Evolutionary conservation across 2,797 vertebrate species (phyloP), one percentile per base, ranked within the genome.

Genomic region (Helostoma temminkii): DNA sequence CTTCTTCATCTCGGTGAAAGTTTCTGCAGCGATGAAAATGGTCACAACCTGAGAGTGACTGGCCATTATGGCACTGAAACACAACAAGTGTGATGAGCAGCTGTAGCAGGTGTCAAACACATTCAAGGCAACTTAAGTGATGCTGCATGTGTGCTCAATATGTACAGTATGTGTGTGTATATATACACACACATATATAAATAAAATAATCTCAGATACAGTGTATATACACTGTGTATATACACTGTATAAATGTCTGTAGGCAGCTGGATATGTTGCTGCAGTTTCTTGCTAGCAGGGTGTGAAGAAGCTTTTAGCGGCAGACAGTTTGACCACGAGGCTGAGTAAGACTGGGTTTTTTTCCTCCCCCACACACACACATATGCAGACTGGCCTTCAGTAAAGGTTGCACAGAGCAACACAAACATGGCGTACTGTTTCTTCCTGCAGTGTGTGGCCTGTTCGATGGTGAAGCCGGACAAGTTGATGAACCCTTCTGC

Each of bases 401-500:
- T 16, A 3, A 22, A 3, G 7, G 28, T 5, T 2, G 4, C 19
- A 21, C 15, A n/a, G 15, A 26, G 3, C 1, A 9, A 7, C 18
- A 18, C 8, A 18, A 63, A 22, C 36, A 22, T 0, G 26, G 21
- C 45, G 0, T 75, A 85, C 83, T 82, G 71, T 52, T 80, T 85
- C 71, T 41, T 85, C 46, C 37, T 46, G 83, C 57, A 32, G 6
- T 49, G 34, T 30, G 19, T 78, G 61, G 57, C 64, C 65, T 45
- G 52, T 24, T 70, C 25, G 4, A 85, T 47, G 67, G 56, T 73
- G 71, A 85, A 85, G 12, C 80, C 77, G 0, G 48, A 66, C 56
- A 85, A 25, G 80, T 73, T 54, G 61, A 85, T 78, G 74, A 85
- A 85, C 2, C 83, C 83, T 4, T 85, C 80, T 0, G 83, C 83